Base-by-base conservation (phyloP, 2,797 vertebrate genomes). In the Eleutherodactylus coqui region DNA sequence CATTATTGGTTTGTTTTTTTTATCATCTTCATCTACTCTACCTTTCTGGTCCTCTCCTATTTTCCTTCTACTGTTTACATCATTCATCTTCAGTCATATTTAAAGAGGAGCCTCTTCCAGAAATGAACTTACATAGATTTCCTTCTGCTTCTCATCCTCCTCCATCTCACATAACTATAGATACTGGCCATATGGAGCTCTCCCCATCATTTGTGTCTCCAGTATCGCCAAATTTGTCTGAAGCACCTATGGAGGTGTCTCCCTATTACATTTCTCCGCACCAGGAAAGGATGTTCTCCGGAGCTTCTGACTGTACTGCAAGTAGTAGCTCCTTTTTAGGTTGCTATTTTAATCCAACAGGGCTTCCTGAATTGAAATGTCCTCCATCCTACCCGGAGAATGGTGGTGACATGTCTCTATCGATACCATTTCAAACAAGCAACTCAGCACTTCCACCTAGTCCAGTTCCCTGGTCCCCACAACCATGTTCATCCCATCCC, bases 101-200 rank as follows among this genome's bases (percentile, higher is more conserved):
- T 90, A 97, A 97, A 91, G 96, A 97, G 89, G 96, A 97, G 82
- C 96, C 92, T 4, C 76, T 89, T 16, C 87, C 86, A 0, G 91
- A 92, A 5, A 85, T 91, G 16, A 88, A 90, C 49, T 89, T 90
- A 60, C 90, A 73, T 19, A 87, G 89, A 41, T 92, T 91, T 82
- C 83, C 91, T 36, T 90, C 91, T n/a, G 60, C 88, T 38, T 76
- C 92, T 0, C 89, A 84, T 1, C 60, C 91, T 83, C 75, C 38
- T 41, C 21, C 76, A 45, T 62, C 86, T 55, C 86, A 85, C n/a
- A 69, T 62, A 2, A 2, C 76, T 14, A 81, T 79, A 51, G 89
- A 90, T 55, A 83, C 90, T 75, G 86, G 89, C 67, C 88, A 91
- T 55, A 91, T 93, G 91, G 92, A 93, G 88, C 90, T 93, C 83